Percentiles rank a stretch among this genome's conserved stretches.
These are phyloP conservation scores for Chionodraco myersi DNA, from an alignment of 2,113 vertebrate genomes.

Conservation along the genomic window DNA sequence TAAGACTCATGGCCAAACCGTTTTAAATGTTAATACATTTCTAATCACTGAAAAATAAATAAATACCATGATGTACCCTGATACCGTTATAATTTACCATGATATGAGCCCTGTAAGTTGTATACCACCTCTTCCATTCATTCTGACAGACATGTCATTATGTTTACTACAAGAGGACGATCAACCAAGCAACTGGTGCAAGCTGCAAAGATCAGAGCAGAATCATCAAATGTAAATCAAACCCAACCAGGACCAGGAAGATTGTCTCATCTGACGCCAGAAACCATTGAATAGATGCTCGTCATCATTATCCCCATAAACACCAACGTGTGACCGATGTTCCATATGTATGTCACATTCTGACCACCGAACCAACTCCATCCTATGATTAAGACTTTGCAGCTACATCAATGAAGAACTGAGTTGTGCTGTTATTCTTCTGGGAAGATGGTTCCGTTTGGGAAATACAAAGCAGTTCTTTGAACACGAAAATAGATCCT, in stretches of 20 bases:
- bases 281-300: not conserved
- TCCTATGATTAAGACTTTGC: not conserved
- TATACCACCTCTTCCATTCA: not conserved
- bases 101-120: too few relatives aligned
- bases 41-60: too few relatives aligned
- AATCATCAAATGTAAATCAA: not conserved
- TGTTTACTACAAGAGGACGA: not conserved
- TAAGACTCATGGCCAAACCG: too few relatives aligned
- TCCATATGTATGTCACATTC: not conserved
- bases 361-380: not conserved
- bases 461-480: not conserved
- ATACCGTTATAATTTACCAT: too few relatives aligned
- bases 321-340: not conserved
- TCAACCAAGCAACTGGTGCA: not conserved
- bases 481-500: not conserved
- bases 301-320: not conserved
- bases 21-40: too few relatives aligned
- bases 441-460: not conserved
- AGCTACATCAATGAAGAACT: not conserved
- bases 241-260: not conserved
- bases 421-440: not conserved
- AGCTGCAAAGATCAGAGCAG: not conserved
- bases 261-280: not conserved
- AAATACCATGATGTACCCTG: too few relatives aligned
- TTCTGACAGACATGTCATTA: not conserved